A percentile compares a stretch with the other conserved stretches of the same genome.
Conservation (phyloP, 2,797 vertebrate species). For the Platalea minor region DNA sequence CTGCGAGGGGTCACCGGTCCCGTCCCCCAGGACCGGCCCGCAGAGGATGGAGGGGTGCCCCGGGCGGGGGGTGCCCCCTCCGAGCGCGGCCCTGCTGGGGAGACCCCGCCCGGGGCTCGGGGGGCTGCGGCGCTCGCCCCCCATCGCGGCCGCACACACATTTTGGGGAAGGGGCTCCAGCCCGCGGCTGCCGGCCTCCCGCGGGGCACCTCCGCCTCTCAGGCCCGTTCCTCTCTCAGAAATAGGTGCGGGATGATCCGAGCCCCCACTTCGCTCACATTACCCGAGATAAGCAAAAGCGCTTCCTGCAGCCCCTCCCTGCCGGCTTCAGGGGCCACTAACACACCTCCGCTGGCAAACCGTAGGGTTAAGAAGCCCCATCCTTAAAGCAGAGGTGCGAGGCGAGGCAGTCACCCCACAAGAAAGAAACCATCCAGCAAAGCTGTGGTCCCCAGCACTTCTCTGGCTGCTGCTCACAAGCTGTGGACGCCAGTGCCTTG, state of each 20-base stretch:
- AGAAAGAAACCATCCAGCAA: neutral
- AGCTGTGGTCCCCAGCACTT: neutral
- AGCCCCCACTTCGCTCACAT: neutral
- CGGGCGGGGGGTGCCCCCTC: no score
- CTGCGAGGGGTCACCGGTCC: neutral
- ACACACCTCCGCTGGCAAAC: neutral
- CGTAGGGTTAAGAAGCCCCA: neutral
- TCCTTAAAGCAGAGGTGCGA: neutral
- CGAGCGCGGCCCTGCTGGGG: neutral
- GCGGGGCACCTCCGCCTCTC: neutral
- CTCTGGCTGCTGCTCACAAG: accelerated
- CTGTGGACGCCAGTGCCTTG: accelerated
- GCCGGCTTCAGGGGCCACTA: neutral
- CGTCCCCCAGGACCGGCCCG: neutral
- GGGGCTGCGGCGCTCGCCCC: neutral
- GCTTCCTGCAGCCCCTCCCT: neutral
- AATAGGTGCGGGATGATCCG: neutral
- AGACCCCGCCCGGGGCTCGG: neutral
- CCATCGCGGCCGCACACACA: neutral
- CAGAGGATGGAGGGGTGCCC: neutral
- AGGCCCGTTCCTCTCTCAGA: neutral
- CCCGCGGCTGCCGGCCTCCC: neutral
- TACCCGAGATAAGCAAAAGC: neutral
- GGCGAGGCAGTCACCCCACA: neutral
- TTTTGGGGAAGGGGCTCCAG: neutral